Evolutionary conservation across 2,797 vertebrate species (phyloP).

Genomic region (Heterohyrax brucei): DNA sequence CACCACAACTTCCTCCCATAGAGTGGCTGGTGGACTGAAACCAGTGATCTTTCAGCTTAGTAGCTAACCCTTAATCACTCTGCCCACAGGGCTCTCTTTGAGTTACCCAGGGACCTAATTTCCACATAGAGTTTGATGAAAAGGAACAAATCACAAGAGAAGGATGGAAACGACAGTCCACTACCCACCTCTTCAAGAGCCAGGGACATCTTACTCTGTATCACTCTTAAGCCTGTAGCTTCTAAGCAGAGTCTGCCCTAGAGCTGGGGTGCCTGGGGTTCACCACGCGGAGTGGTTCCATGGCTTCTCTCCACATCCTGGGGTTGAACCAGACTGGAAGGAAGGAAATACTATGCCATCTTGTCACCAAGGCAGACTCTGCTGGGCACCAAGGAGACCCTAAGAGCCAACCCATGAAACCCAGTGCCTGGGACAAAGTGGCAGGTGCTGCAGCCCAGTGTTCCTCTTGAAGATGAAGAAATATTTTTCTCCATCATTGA

Average conservation of each 20-base stretch:
- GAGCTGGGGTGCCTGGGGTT: neutral
- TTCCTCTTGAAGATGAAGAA: conserved; percentile 51
- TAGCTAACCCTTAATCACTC: too few relatives aligned
- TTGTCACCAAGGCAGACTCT: neutral
- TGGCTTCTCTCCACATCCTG: neutral
- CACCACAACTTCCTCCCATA: too few relatives aligned
- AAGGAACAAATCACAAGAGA: neutral
- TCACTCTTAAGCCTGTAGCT: neutral
- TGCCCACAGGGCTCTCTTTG: neutral
- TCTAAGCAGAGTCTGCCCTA: rapidly evolving
- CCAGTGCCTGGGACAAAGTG: neutral
- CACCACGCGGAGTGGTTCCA: rapidly evolving
- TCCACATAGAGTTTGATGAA: neutral
- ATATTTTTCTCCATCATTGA: conserved; percentile 38
- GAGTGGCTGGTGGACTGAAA: too few relatives aligned
- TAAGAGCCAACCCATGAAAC: neutral
- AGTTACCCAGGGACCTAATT: neutral
- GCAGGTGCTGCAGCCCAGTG: neutral
- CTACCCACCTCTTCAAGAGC: neutral
- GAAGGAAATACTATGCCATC: rapidly evolving
- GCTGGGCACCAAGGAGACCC: rapidly evolving
- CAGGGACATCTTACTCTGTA: neutral
- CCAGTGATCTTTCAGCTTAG: too few relatives aligned
- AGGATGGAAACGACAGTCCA: neutral
- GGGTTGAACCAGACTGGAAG: neutral